Evolutionary conservation across 2,888 invertebrate genomes (phyloP).

Genomic region (Calameuta idolon): DNA sequence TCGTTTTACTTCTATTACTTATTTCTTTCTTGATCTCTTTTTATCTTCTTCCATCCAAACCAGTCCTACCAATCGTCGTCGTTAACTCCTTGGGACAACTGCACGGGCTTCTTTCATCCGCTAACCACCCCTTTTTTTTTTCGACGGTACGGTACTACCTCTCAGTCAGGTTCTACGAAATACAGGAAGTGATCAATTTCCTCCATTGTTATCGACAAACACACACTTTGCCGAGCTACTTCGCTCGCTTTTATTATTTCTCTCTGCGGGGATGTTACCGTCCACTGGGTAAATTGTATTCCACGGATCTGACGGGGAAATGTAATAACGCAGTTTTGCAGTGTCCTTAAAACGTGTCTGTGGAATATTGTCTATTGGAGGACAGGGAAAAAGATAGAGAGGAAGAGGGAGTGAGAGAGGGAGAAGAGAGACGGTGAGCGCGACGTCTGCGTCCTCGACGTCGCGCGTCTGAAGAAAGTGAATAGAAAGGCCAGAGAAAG

Average conservation of each 20-base stretch:
- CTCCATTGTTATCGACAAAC: slow-evolving; percentile 30
- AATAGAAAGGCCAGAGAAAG: not conserved
- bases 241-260: slow-evolving; percentile 13
- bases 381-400: slow-evolving; percentile 20
- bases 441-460: not conserved
- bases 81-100: not conserved
- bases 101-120: not conserved
- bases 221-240: slow-evolving; percentile 26
- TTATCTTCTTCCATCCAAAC: not conserved
- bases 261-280: not conserved
- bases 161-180: not conserved
- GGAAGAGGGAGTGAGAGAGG: slow-evolving; percentile 4
- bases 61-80: not conserved
- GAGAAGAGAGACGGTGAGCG: not conserved
- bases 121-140: not conserved
- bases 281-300: not conserved
- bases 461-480: not conserved
- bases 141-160: not conserved
- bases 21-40: not conserved
- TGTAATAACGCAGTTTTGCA: slow-evolving; percentile 24
- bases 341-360: slow-evolving; percentile 19
- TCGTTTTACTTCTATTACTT: not conserved
- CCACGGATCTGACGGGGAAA: not conserved
- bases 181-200: slow-evolving; percentile 28
- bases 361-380: slow-evolving; percentile 12